A percentile compares a stretch with the other conserved stretches of the same genome.
Conservation (phyloP, 2,113 vertebrate species). For the Malurus elegans region DNA sequence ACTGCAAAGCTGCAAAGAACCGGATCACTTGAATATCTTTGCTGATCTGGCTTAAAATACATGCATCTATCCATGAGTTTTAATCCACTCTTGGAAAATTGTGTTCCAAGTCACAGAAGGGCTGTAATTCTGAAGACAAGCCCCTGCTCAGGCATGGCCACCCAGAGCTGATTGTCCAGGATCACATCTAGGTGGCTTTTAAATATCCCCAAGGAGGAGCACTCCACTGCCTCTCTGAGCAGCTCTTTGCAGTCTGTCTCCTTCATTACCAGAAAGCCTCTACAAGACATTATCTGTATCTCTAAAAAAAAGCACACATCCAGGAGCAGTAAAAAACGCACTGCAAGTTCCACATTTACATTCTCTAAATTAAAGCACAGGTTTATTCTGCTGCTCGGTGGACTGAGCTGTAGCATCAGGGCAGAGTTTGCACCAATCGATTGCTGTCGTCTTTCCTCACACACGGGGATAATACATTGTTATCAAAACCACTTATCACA, state of each 20-base stretch:
- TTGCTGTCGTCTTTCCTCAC: not conserved
- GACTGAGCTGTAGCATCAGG: not conserved
- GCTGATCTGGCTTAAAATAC: not conserved
- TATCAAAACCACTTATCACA: not conserved
- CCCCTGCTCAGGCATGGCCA: not conserved
- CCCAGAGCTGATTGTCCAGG: not conserved
- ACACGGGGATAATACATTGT: not conserved
- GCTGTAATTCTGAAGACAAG: not conserved
- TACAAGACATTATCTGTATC: not conserved
- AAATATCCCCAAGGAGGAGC: not conserved
- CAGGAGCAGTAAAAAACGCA: not conserved
- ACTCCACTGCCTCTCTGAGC: no score
- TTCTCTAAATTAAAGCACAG: not conserved
- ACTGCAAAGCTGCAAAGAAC: not conserved
- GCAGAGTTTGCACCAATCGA: not conserved
- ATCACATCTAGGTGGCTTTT: not conserved
- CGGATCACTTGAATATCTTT: not conserved
- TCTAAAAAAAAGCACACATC: not conserved
- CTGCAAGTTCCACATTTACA: not conserved
- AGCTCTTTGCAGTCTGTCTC: not conserved
- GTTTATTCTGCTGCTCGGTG: not conserved
- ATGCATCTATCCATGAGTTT: not conserved
- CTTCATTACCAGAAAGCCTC: not conserved
- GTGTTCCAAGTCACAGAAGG: accelerated
- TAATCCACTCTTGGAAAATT: not conserved